Evolutionary conservation across 2,113 vertebrate genomes (phyloP).

Genomic region (Alces alces): DNA sequence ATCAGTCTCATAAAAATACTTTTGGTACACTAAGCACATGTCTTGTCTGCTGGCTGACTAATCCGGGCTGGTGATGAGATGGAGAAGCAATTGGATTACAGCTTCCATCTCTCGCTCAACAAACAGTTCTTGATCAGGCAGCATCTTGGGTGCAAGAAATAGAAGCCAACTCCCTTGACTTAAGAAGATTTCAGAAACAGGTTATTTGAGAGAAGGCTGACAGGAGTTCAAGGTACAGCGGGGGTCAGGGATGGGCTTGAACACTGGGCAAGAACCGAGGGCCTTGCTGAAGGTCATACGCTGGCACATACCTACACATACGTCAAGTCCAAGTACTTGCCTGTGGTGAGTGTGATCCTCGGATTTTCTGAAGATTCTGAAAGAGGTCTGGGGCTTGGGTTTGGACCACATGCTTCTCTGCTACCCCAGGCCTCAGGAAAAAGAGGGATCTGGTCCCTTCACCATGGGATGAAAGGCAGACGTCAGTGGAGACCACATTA

Average conservation of each 20-base stretch:
- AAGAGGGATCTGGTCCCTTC: not conserved
- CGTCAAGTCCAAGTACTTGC: not conserved
- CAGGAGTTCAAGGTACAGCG: not conserved
- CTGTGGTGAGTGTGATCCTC: not conserved
- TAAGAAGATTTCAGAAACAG: not conserved
- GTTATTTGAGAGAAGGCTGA: not conserved
- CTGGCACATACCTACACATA: not conserved
- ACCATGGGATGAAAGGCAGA: not conserved
- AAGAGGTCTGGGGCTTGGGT: not conserved
- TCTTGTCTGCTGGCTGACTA: not conserved
- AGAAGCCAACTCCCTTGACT: not conserved
- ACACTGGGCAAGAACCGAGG: not conserved
- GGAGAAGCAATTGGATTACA: not conserved
- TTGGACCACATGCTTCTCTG: not conserved
- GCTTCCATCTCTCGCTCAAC: not conserved
- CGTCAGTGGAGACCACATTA: not conserved
- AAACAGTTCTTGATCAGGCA: not conserved
- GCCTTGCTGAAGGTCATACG: not conserved
- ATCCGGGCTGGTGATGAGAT: not conserved
- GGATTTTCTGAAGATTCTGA: not conserved
- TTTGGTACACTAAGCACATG: not conserved
- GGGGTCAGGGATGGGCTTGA: accelerated
- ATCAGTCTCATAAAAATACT: not conserved
- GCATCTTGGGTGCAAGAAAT: not conserved
- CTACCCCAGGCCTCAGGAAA: not conserved